Conservation (phyloP, 2,797 vertebrate species). For the Paramormyrops hopkinsi region DNA sequence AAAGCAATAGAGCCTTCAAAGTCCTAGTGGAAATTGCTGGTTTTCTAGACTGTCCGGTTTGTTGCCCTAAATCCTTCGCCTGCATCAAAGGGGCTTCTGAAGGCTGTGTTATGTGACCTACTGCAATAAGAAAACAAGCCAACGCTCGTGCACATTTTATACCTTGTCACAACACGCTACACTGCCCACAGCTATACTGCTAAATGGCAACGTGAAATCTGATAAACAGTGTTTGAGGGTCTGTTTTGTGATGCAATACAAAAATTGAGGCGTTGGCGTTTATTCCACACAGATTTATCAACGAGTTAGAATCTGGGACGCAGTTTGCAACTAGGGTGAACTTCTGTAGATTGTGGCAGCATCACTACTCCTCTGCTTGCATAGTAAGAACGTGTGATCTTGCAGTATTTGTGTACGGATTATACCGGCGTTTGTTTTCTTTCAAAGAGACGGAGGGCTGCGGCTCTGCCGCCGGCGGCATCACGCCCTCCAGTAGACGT, state of each 20-base stretch:
- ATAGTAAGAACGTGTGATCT: conserved; percentile 14
- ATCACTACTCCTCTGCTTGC: conserved; percentile 36
- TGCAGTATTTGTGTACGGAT: conserved; percentile 27
- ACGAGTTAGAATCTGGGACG: not conserved
- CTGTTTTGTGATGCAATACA: not conserved
- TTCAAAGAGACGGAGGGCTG: not conserved
- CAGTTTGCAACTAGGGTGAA: not conserved
- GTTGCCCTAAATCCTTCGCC: conserved; percentile 20
- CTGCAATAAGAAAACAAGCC: conserved; percentile 50
- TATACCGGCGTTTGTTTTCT: conserved; percentile 23
- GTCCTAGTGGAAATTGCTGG: conserved; percentile 24
- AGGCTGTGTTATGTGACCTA: conserved; percentile 4
- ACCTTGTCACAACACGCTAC: conserved; percentile 46
- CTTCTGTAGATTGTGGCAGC: conserved; percentile 40
- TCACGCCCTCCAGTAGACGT: conserved; percentile 37
- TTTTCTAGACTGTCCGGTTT: conserved; percentile 36
- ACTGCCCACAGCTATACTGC: not conserved
- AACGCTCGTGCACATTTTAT: conserved; percentile 36
- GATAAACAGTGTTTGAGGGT: not conserved
- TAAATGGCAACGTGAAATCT: not conserved
- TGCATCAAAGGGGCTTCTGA: conserved; percentile 22
- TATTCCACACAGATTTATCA: not conserved
- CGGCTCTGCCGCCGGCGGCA: not conserved
- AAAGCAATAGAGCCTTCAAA: not conserved
- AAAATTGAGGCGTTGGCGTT: not conserved